Base-by-base conservation (phyloP, 1,140 invertebrate species). In the Rhopalosiphum padi region DNA sequence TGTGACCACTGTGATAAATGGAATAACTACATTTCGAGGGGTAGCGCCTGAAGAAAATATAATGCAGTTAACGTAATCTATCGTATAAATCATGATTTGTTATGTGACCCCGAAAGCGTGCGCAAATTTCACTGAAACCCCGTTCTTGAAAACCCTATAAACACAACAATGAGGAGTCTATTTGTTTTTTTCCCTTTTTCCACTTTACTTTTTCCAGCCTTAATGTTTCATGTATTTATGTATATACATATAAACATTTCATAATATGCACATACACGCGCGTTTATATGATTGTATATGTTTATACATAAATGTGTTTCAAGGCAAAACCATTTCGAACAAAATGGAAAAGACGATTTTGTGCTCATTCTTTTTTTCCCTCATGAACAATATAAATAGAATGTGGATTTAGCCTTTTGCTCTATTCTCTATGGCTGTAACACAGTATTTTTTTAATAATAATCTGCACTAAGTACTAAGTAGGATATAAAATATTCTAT, bases 31-130 rank as follows among this genome's bases (percentile, higher is more conserved):
- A 93, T 93, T 91, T 55, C 51, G 48, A 93, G 91, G 91, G 91
- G 48, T 83, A 93, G 48, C 22, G 25, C 35, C 30, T 30, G 35
- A 93, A 93, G 91, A 93, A 93, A 93, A 93, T 93, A 55, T 86
- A 93, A 93, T 93, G 82, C 91, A 86, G 68, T 93, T 93, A 93
- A 93, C 91, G 91, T 93, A 93, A 93, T 93, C 91, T 93, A 93
- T 93, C 43, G 46, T 53, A 93, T 93, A 93, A 93, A 93, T 93
- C 91, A 93, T 86, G 91, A 93, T 93, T 93, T 93, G 91, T 93
- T 86, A 30, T 92, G 48, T 43, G 91, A 43, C 35, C 48, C 77
- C 46, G 30, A 93, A 55, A 21, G 43, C 91, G 82, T 15, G 15
- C 35, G 35, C 46, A 86, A 93, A 93, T 93, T 93, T 93, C 35